Evolutionary conservation across 2,797 vertebrate species (phyloP), one percentile per base, ranked within the genome.

Genomic region (Karalla daura): DNA sequence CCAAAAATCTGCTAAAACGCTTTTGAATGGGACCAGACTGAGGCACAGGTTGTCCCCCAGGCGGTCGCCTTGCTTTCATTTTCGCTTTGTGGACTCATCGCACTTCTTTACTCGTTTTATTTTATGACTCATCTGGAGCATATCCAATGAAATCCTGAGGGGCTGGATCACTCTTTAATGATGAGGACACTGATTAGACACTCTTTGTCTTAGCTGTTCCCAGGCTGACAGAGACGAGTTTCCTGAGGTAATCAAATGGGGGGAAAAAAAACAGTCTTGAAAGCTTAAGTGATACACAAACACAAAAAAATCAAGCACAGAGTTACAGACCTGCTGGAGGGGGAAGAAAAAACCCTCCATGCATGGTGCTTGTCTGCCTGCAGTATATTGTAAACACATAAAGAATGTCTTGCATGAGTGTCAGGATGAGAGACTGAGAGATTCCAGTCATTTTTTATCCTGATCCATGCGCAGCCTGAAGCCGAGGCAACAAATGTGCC

Each of bases 391-490:
- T 68, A 64, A 74, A 80, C 74, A 76, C 63, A 66, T 23, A 49
- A 14, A 63, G 50, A 69, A 69, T 67, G 63, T 64, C 33, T 63
- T 51, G 68, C 37, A 71, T 55, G 45, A 60, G 24, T 72, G 66
- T 83, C 60, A 49, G 61, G 55, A 84, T 65, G 63, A 74, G 49
- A 65, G 63, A 75, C 43, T 37, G 61, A 80, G 25, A 23, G 18
- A 60, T 52, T 39, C 20, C 52, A 36, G 40, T 63, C 47, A 71
- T 83, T 51, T 70, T 73, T 84, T 67, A 70, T 67, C 63, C 43
- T 75, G 70, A 86, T 73, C 12, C 65, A 74, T 67, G 52, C 62
- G 71, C 59, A 41, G 56, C 67, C 71, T 81, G 70, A 77, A 66
- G 66, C 59, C 27, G 5, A 20, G 64, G 45, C 79, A 78, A 66